Conservation (phyloP, 2,888 invertebrate genomes). For the Phengaris alcon region DNA sequence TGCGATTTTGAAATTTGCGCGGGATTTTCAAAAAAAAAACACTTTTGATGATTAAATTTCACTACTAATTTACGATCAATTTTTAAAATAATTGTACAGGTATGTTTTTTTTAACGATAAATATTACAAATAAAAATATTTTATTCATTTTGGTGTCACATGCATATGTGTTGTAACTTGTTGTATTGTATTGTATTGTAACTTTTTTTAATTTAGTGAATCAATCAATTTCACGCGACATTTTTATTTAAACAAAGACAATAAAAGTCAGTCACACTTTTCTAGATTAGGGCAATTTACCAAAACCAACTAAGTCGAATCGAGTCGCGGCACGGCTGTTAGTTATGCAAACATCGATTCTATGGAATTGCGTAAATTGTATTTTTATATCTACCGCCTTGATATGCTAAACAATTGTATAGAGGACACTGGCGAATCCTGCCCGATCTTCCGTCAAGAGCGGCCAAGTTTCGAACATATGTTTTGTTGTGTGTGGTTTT, state of each 20-base stretch:
- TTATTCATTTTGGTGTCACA: too few species aligned
- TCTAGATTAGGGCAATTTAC: conserved; percentile 4
- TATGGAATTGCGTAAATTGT: conserved; percentile 8
- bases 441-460: too few species aligned
- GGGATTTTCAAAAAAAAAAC: too few species aligned
- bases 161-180: too few species aligned
- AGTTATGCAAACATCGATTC: conserved; percentile 23
- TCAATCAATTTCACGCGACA: background rate
- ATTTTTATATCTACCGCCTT: background rate
- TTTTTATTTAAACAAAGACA: background rate
- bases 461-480: too few species aligned
- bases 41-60: too few species aligned
- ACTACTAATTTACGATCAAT: too few species aligned
- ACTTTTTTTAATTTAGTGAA: background rate
- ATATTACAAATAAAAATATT: too few species aligned
- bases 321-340: conserved; percentile 2
- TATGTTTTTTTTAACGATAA: too few species aligned
- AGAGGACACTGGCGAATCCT: background rate
- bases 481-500: too few species aligned
- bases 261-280: conserved; percentile 25
- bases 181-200: background rate
- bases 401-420: background rate
- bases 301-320: conserved; percentile 26
- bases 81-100: too few species aligned
- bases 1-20: too few species aligned